A percentile compares a stretch with the other conserved stretches of the same genome.
These are phyloP conservation scores for Amorpha juglandis DNA, from an alignment of 2,888 invertebrate species.

Conservation along the genomic window DNA sequence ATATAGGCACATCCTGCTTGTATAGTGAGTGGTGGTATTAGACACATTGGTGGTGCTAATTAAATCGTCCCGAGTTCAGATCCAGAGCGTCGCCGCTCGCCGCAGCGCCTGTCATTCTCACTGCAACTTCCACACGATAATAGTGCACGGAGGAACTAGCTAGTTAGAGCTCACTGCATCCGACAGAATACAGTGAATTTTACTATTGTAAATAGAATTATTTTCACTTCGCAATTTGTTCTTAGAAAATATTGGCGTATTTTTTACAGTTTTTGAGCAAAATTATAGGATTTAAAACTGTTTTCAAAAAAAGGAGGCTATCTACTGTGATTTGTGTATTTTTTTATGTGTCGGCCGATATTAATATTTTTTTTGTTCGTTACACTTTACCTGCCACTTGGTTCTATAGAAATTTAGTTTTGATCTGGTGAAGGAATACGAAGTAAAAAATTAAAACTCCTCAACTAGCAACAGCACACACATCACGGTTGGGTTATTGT, in stretches of 20 bases:
- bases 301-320: no score
- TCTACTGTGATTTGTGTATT: no score
- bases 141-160: conserved; percentile 34
- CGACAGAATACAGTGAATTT: conserved; percentile 10
- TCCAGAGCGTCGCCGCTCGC: conserved; percentile 40
- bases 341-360: no score
- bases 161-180: conserved; percentile 18
- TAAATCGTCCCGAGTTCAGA: conserved; percentile 45
- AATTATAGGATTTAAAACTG: no score
- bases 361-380: no score
- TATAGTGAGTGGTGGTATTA: not conserved
- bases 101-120: conserved; percentile 44
- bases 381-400: no score
- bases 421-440: no score
- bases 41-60: conserved; percentile 40
- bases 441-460: no score
- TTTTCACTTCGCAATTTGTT: conserved; percentile 6
- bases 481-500: no score
- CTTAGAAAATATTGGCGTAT: not conserved
- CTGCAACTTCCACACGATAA: conserved; percentile 42
- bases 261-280: not conserved
- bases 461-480: no score
- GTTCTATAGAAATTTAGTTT: no score
- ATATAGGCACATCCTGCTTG: not conserved
- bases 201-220: conserved; percentile 6